phyloP scores from a whole-genome alignment of 2,113 vertebrate genomes.

The Rhinolophus sinicus region DNA sequence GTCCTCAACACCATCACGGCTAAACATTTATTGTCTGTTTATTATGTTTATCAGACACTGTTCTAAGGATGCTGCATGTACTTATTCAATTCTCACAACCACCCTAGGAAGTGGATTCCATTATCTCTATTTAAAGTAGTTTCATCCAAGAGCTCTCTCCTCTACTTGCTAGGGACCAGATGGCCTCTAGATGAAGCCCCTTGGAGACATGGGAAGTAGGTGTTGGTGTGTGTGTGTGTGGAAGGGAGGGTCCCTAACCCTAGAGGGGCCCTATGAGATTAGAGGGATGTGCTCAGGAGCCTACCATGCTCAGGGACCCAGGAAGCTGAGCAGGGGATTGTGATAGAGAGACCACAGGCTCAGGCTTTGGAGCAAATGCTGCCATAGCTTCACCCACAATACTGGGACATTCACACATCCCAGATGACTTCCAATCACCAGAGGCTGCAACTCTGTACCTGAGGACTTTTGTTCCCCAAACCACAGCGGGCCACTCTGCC shows the following conservation, averaged over 20 bases:
- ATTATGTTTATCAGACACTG: neutral
- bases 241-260: neutral
- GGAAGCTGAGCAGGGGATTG: neutral
- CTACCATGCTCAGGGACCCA: neutral
- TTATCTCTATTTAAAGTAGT: neutral
- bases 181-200: neutral
- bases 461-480: neutral
- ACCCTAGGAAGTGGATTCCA: neutral
- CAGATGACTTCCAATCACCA: neutral
- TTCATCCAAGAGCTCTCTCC: neutral
- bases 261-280: accelerated
- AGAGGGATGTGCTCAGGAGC: neutral
- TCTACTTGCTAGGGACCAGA: neutral
- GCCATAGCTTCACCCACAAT: neutral
- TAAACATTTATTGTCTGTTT: neutral
- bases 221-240: no score
- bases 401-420: neutral
- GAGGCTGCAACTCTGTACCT: neutral
- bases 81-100: neutral
- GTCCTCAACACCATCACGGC: accelerated
- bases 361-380: neutral
- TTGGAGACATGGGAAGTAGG: neutral
- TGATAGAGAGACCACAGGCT: neutral
- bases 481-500: neutral
- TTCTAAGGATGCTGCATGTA: neutral